Conservation (phyloP, 1,140 invertebrate genomes). For the Bombus soroeensis region DNA sequence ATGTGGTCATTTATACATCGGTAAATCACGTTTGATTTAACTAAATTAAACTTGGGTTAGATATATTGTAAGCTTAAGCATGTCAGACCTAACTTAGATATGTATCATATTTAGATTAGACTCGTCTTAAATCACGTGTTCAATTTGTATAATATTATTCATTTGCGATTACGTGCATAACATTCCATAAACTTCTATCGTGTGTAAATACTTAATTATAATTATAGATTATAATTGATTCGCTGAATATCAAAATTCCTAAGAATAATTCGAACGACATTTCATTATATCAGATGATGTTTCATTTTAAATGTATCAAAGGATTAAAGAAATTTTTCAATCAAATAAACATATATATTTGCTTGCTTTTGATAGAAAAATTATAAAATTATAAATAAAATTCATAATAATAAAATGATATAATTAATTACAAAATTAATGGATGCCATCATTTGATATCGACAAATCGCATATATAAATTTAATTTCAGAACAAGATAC, state of each 20-base stretch:
- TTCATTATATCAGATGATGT: neutral
- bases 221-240: neutral
- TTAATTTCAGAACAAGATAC: no score
- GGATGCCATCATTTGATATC: no score
- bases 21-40: slow-evolving; percentile 2
- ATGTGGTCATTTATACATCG: slow-evolving; percentile 1
- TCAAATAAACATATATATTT: no score
- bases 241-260: neutral
- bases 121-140: no score
- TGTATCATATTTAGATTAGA: neutral
- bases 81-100: neutral
- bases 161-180: neutral
- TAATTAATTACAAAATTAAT: no score
- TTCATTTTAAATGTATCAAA: neutral
- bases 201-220: neutral
- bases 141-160: neutral
- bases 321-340: no score
- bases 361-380: no score
- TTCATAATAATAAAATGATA: neutral
- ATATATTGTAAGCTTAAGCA: neutral
- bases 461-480: no score
- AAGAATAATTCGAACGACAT: neutral
- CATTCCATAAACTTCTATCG: neutral
- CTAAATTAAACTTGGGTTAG: neutral
- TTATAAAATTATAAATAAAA: neutral